Base-by-base conservation (phyloP, 2,888 invertebrate species). In the Zelleria hepariella region DNA sequence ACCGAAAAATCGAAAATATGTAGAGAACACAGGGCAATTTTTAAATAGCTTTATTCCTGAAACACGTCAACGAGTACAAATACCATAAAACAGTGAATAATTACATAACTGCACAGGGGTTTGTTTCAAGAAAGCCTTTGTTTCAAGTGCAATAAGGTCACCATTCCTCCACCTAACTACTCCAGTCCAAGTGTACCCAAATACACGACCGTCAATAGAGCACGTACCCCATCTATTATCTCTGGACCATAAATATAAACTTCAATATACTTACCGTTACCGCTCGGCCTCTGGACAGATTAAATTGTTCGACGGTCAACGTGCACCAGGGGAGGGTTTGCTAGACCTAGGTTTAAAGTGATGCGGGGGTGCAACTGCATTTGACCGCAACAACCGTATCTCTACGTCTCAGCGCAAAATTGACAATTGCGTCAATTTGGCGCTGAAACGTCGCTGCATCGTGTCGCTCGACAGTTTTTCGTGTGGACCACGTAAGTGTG, bases 241-340 rank as follows among this genome's bases (percentile, higher is more conserved):
- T 24, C 6, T 15, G 24, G 24, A 25, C 68, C 66, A 72, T 74
- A 72, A 74, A 73, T 72, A 71, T 65, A 61, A 69, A 67, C 66
- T 68, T 62, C 67, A 71, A 66, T 68, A 66, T 67, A 63, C 66
- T 72, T 69, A 73, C 74, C 73, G 74, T 74, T 75, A 73, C 63
- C 60, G 63, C 64, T 32, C 32, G 10, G 32, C 25, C 53, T 67
- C 65, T 68, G 67, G 68, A 70, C 68, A 69, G 68, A 75, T 75
- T 72, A 73, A 63, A 65, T 62, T 63, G 64, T 61, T 64, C 26
- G n/a, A 54, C 4, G 15, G 32, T 15, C 32, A 10, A 15, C 10
- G 15, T 42, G 32, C 32, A 42, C 32, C 32, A 10, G 15, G 10
- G 32, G 32, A 32, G 32, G 2, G 32, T 42, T 42, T 15, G 32